Conservation (phyloP, 2,113 vertebrate genomes). For the Atherinomorus stipes region DNA sequence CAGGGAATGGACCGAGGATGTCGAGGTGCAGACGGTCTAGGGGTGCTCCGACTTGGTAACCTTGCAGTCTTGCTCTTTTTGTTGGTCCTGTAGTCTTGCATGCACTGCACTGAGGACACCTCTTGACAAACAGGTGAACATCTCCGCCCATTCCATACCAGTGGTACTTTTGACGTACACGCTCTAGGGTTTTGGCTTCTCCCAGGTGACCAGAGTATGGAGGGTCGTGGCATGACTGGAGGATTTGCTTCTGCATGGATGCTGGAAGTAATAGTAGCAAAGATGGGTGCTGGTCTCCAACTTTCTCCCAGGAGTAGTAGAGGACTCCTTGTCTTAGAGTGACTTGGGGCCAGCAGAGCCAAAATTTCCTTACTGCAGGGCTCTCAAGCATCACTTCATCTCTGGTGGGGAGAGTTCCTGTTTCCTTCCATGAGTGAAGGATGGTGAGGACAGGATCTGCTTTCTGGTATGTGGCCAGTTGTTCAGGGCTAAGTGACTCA, state of each 20-base stretch:
- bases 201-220: background rate
- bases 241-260: background rate
- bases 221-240: background rate
- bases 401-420: background rate
- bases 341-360: background rate
- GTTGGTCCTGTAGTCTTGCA: background rate
- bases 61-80: too few species aligned
- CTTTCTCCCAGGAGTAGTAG: background rate
- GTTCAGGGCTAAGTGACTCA: background rate
- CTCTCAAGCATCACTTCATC: background rate
- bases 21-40: too few species aligned
- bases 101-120: background rate
- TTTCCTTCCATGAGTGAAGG: background rate
- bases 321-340: background rate
- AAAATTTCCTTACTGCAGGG: slow-evolving; percentile 2
- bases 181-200: background rate
- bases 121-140: background rate
- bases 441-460: background rate
- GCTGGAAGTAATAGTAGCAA: background rate
- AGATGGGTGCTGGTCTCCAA: background rate
- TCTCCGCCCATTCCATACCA: background rate
- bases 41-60: too few species aligned
- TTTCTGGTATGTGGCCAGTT: background rate
- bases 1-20: too few species aligned
- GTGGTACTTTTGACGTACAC: background rate